A percentile compares a stretch with the other conserved stretches of the same genome.
Evolutionary conservation across 2,113 vertebrate genomes (phyloP).

Genomic region (cattle (Bos taurus)): ARS-UCD2.0 NC_037347.1:66740501-66741000

Average conservation of each 20-base stretch:
- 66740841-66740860: no score
- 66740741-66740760: fast-evolving
- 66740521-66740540: background rate
- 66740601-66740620: fast-evolving
- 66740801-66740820: background rate
- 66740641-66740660: background rate
- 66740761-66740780: background rate
- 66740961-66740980: fast-evolving
- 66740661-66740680: fast-evolving
- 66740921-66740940: fast-evolving
- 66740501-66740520: fast-evolving
- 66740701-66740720: fast-evolving
- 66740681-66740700: fast-evolving
- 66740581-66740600: fast-evolving
- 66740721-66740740: background rate
- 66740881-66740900: background rate
- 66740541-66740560: fast-evolving
- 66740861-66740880: background rate
- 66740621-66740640: background rate
- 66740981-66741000: background rate
- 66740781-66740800: fast-evolving
- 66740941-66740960: fast-evolving
- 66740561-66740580: background rate
- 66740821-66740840: no score
- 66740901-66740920: background rate